Conservation (phyloP, 2,113 vertebrate species). For the Cyanistes caeruleus region DNA sequence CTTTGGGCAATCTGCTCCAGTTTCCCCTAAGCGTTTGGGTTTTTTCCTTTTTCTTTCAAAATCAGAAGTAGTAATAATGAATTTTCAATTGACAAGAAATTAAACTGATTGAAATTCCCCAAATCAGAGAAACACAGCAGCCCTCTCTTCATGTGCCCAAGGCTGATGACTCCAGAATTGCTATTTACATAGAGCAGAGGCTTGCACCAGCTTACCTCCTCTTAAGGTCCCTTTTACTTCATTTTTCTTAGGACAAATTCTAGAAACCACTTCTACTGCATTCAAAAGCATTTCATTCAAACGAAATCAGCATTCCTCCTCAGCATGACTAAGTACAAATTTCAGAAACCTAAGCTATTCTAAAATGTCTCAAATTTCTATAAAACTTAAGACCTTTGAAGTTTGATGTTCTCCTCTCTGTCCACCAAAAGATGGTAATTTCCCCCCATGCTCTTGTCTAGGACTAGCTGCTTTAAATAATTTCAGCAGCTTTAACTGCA, state of each 20-base stretch:
- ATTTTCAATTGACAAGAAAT: not conserved
- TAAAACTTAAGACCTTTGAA: not conserved
- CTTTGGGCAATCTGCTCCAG: not conserved
- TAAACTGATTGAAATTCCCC: not conserved
- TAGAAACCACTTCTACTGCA: not conserved
- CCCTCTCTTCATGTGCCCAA: not conserved
- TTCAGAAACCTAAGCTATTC: not conserved
- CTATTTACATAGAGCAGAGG: not conserved
- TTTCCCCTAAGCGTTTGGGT: fast-evolving
- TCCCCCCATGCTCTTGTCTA: not conserved
- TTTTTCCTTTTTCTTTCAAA: not conserved
- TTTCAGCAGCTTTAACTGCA: not conserved
- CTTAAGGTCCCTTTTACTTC: not conserved
- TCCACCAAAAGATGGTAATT: not conserved
- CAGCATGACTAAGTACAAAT: not conserved
- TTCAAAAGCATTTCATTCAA: not conserved
- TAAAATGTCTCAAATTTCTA: not conserved
- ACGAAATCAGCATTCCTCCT: not conserved
- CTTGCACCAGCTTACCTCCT: not conserved
- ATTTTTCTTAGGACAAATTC: not conserved
- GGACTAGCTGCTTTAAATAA: not conserved
- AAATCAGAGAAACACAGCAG: not conserved
- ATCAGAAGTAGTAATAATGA: not conserved
- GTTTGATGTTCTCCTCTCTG: not conserved
- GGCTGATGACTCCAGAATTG: not conserved